Conservation (phyloP, 2,113 vertebrate species). For the Urocolius indicus region DNA sequence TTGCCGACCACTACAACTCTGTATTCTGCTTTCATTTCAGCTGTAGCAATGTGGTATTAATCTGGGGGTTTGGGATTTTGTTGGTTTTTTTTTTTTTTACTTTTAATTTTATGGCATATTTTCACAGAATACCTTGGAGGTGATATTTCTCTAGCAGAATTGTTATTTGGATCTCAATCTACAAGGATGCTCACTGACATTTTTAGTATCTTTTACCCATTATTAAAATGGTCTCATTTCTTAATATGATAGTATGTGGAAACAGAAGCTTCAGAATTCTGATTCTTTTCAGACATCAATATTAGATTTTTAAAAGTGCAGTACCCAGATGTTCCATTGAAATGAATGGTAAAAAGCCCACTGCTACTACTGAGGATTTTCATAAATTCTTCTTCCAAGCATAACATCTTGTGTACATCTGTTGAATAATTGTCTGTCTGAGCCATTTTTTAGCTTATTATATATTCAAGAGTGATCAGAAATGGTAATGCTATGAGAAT, state of each 20-base stretch:
- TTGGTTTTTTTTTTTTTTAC: background rate
- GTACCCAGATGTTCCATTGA: background rate
- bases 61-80: fast-evolving
- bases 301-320: background rate
- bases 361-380: background rate
- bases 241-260: background rate
- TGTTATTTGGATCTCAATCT: background rate
- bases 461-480: background rate
- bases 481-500: background rate
- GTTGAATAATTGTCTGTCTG: background rate
- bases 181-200: background rate
- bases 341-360: background rate
- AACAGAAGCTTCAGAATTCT: background rate
- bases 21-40: background rate
- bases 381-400: background rate
- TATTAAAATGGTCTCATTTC: background rate
- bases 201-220: background rate
- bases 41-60: background rate
- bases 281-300: background rate
- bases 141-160: background rate
- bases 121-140: background rate
- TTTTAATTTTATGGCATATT: background rate
- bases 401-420: background rate
- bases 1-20: background rate
- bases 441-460: background rate